Evolutionary conservation across 2,797 vertebrate species (phyloP).

Genomic region (Sebastes diploproa): DNA sequence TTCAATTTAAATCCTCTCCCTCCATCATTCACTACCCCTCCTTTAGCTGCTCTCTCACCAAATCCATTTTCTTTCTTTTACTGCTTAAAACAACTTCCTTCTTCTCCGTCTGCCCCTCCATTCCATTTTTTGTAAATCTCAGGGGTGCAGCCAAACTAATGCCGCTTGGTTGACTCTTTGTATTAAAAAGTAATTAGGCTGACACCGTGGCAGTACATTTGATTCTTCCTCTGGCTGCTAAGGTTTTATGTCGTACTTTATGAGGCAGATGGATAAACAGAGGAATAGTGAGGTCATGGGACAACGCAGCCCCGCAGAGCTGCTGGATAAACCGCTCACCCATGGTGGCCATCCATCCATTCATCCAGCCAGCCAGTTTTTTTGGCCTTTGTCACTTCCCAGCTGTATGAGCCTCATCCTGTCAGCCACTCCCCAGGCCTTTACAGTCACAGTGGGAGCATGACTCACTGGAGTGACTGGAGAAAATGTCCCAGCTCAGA

Average conservation of each 20-base stretch:
- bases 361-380: conserved; percentile 38
- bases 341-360: conserved; percentile 51
- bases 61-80: conserved; percentile 32
- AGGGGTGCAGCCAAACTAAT: conserved; percentile 57
- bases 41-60: conserved; percentile 21
- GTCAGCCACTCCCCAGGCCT: conserved; percentile 35
- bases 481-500: conserved; percentile 47
- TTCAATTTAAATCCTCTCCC: conserved; percentile 57
- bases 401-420: conserved; percentile 36
- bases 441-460: conserved; percentile 44
- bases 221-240: conserved; percentile 45
- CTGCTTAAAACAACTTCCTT: conserved; percentile 33
- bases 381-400: conserved; percentile 45
- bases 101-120: conserved; percentile 2
- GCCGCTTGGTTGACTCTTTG: conserved; percentile 60
- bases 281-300: conserved; percentile 50
- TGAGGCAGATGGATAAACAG: conserved; percentile 68
- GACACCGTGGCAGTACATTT: conserved; percentile 35
- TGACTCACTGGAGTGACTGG: conserved; percentile 64
- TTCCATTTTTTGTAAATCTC: conserved; percentile 53
- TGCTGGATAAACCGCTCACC: conserved; percentile 57
- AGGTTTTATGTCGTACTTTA: conserved; percentile 65
- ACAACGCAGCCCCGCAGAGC: conserved; percentile 47
- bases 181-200: conserved; percentile 68
- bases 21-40: conserved; percentile 32